Percentiles rank a stretch among this genome's conserved stretches.
phyloP scores from a whole-genome alignment of 2,888 invertebrate species.

The Dilophus febrilis region DNA sequence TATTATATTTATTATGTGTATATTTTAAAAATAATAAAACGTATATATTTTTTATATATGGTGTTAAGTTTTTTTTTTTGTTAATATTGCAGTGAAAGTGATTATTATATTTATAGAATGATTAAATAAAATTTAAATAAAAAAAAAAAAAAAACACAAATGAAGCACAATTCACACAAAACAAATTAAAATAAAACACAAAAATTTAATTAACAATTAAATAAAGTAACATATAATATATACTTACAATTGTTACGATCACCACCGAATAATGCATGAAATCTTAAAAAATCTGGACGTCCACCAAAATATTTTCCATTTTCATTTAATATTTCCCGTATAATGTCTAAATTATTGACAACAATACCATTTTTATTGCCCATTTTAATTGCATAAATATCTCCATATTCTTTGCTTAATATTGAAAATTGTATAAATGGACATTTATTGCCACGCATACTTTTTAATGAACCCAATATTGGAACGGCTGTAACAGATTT shows the following conservation, averaged over 20 bases:
- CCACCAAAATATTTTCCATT: slow-evolving; percentile 71
- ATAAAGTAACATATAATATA: slow-evolving; percentile 4
- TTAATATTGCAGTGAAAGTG: too few relatives aligned
- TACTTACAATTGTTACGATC: slow-evolving; percentile 77
- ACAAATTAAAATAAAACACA: too few relatives aligned
- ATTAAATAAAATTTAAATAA: too few relatives aligned
- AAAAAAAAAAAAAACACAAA: too few relatives aligned
- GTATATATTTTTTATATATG: too few relatives aligned
- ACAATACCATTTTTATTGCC: slow-evolving; percentile 53
- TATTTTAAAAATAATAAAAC: too few relatives aligned
- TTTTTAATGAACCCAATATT: not conserved
- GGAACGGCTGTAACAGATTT: too few relatives aligned
- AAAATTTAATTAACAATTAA: too few relatives aligned
- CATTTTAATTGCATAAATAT: slow-evolving; percentile 50
- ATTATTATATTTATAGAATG: too few relatives aligned
- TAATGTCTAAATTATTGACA: slow-evolving; percentile 52
- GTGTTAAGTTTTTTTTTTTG: too few relatives aligned
- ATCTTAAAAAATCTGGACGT: slow-evolving; percentile 63
- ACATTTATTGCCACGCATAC: slow-evolving; percentile 11
- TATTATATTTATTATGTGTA: too few relatives aligned
- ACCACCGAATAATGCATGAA: slow-evolving; percentile 67
- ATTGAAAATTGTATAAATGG: slow-evolving; percentile 58
- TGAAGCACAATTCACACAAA: too few relatives aligned
- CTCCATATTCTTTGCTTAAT: slow-evolving; percentile 51
- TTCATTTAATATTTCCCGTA: slow-evolving; percentile 58